Base-by-base conservation (phyloP, 2,797 vertebrate species). In the Thalassophryne amazonica region DNA sequence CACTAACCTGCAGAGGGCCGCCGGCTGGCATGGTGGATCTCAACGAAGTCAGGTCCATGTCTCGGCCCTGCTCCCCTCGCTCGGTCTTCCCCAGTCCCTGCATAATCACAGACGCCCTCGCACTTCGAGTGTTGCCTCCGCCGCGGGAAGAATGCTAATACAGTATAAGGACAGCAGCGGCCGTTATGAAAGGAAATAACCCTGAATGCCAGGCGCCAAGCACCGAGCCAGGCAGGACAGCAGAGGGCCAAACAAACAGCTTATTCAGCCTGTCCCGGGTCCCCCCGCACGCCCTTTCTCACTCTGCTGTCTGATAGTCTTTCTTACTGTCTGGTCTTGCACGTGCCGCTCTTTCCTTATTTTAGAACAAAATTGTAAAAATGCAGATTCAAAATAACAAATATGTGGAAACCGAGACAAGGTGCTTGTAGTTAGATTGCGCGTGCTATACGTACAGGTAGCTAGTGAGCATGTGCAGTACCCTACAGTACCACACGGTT, bases 11-110 rank as follows among this genome's bases (percentile, higher is more conserved):
- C 33, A 85, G 49, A 24, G 76, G 78, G 30, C 84, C 70, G 28
- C 75, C 58, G 49, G 84, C 81, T 7, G 91, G 84, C 91, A 92
- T 91, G 68, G 87, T 79, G 51, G 85, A 86, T 33, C 78, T 82
- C 76, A 77, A 76, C 33, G 86, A 88, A 34, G 85, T 81, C 73
- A 84, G 73, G 80, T 88, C 86, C 27, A 88, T 76, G 74, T 88
- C 86, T 57, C 85, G 76, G 66, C 76, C 83, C 55, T 65, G 76
- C 41, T 88, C 85, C 24, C 74, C 85, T 49, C 86, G 56, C 58
- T 88, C 85, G 1, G 78, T 77, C 69, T 86, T 85, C 52, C 83
- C 76, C 27, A 78, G 59, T 74, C 84, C 85, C 63, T 83, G 82
- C 79, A 88, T 88, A 49, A 50, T 76, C 42, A 45, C 60, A 60